Evolutionary conservation across 2,113 vertebrate species (phyloP).

Genomic region (Grantiella picta): DNA sequence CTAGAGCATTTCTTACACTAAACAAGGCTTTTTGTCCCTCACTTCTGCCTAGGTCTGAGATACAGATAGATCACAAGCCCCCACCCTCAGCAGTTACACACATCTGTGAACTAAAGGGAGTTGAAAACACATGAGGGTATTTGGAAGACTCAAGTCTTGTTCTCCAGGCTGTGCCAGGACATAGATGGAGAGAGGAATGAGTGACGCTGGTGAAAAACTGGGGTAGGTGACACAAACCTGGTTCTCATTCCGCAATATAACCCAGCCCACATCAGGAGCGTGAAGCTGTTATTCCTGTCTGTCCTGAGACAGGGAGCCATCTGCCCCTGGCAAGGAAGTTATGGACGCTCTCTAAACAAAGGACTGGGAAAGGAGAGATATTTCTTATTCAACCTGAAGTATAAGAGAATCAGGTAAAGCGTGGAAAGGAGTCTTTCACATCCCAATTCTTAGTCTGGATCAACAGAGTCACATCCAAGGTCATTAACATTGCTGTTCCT

Average conservation of each 20-base stretch:
- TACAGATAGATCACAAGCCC: background rate
- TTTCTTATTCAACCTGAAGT: background rate
- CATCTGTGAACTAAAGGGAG: background rate
- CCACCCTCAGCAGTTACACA: background rate
- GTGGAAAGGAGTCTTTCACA: background rate
- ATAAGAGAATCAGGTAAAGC: background rate
- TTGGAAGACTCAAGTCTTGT: background rate
- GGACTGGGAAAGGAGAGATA: background rate
- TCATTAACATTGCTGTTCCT: background rate
- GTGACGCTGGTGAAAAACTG: background rate
- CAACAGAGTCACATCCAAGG: background rate
- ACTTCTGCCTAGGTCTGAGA: background rate
- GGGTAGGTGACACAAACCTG: accelerated
- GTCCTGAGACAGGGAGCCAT: background rate
- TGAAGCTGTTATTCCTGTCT: background rate
- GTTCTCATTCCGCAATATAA: background rate
- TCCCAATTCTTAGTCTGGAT: background rate
- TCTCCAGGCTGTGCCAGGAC: background rate
- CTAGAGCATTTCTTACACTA: background rate
- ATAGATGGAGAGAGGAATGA: accelerated
- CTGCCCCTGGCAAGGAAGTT: background rate
- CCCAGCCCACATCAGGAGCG: accelerated
- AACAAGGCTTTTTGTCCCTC: background rate
- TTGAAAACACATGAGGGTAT: background rate
- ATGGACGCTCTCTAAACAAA: background rate